Percentiles rank a stretch among this genome's conserved stretches.
Evolutionary conservation across 2,888 invertebrate genomes (phyloP).

Genomic region (Lasioglossum pauxillum): DNA sequence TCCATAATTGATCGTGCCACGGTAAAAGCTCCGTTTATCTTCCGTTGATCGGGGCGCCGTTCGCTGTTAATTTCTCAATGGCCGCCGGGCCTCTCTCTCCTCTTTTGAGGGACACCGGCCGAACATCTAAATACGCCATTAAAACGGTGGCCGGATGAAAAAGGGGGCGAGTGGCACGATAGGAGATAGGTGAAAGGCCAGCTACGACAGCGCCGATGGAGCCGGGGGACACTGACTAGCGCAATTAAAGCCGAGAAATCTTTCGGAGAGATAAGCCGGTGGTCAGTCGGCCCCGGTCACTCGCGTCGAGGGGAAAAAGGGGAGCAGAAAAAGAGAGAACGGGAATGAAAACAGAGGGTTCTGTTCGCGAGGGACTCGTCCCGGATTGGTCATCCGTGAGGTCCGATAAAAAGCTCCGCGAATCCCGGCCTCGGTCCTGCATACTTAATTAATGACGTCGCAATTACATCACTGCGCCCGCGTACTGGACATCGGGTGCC

Average conservation of each 20-base stretch:
- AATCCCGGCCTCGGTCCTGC: slow-evolving; percentile 46
- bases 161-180: slow-evolving; percentile 61
- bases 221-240: slow-evolving; percentile 69
- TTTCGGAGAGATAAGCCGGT: slow-evolving; percentile 69
- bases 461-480: slow-evolving; percentile 9
- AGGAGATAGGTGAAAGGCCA: slow-evolving; percentile 71
- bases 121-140: slow-evolving; percentile 59
- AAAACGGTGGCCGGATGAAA: slow-evolving; percentile 51
- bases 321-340: slow-evolving; percentile 48
- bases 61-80: slow-evolving; percentile 42
- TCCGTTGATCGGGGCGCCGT: slow-evolving; percentile 15
- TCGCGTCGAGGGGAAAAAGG: slow-evolving; percentile 35
- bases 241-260: slow-evolving; percentile 78
- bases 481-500: neutral
- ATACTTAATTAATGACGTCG: slow-evolving; percentile 74
- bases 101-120: slow-evolving; percentile 32
- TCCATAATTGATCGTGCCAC: slow-evolving; percentile 54
- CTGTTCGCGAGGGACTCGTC: slow-evolving; percentile 46
- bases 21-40: slow-evolving; percentile 52
- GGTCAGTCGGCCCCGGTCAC: slow-evolving; percentile 48
- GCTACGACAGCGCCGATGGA: slow-evolving; percentile 53
- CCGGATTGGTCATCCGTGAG: slow-evolving; percentile 49
- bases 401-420: slow-evolving; percentile 73
- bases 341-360: slow-evolving; percentile 25
- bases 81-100: slow-evolving; percentile 3